Evolutionary conservation across 2,888 invertebrate species (phyloP).

Genomic region (Trichopria drosophilae): DNA sequence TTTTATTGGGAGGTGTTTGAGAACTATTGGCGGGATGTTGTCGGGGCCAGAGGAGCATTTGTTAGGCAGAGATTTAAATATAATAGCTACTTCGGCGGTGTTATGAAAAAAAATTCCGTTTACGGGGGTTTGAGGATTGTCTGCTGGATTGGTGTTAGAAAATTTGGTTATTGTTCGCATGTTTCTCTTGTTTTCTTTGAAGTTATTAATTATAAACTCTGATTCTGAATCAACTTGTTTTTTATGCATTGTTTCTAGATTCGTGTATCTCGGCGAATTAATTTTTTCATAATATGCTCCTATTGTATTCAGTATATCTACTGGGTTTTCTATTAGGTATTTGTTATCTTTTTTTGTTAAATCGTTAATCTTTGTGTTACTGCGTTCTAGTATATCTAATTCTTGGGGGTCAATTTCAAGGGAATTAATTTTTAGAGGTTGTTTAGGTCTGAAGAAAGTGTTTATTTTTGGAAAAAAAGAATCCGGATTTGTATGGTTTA

Average conservation of each 20-base stretch:
- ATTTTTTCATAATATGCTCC: constrained; percentile 15
- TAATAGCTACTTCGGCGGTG: neutral
- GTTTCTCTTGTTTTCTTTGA: neutral
- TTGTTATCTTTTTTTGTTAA: neutral
- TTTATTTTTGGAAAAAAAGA: constrained; percentile 12
- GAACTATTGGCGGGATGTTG: constrained; percentile 22
- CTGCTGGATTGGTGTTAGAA: neutral
- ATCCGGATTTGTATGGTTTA: neutral
- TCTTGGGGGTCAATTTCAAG: neutral
- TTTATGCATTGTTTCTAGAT: neutral
- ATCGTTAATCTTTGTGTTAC: neutral
- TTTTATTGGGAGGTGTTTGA: constrained; percentile 15
- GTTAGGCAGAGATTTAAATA: constrained; percentile 17
- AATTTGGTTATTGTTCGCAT: constrained; percentile 2
- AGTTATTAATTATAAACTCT: neutral
- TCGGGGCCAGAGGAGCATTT: constrained; percentile 26
- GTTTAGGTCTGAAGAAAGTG: neutral
- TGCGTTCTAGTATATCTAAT: neutral
- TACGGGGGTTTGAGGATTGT: neutral
- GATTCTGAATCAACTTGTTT: neutral
- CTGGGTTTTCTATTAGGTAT: neutral
- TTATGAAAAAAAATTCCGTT: neutral
- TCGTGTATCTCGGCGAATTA: constrained; percentile 21
- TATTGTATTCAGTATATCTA: constrained; percentile 3
- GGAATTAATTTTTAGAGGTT: neutral